A percentile compares a stretch with the other conserved stretches of the same genome.
These are phyloP conservation scores for Acrossocheilus wenchowensis DNA, from an alignment of 2,797 vertebrate genomes.

Conservation along the genomic window DNA sequence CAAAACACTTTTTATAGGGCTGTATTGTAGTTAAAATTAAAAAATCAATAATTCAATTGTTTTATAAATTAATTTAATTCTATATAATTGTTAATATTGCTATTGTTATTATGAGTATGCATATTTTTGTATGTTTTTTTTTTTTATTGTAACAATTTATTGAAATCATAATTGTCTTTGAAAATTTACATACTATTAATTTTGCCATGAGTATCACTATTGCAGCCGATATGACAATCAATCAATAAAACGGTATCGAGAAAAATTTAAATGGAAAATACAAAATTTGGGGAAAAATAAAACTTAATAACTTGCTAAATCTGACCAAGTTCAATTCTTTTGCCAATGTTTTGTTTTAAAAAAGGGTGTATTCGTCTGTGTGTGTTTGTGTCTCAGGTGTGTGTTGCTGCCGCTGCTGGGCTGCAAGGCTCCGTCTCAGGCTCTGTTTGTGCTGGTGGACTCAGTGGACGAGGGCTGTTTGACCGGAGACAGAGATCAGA, in stretches of 20 bases:
- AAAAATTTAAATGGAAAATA: neutral
- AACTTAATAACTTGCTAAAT: neutral
- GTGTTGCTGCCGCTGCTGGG: constrained; percentile 91
- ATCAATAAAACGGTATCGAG: neutral
- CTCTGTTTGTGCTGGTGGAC: constrained; percentile 91
- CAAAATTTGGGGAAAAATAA: neutral
- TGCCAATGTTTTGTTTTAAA: neutral
- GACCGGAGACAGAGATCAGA: constrained; percentile 83
- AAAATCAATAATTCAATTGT: neutral
- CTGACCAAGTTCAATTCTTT: neutral
- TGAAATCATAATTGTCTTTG: neutral
- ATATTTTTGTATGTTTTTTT: neutral
- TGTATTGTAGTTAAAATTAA: neutral
- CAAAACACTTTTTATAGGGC: neutral
- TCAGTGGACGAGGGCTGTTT: constrained; percentile 94
- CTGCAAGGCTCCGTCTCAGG: constrained; percentile 87
- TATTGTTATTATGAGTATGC: neutral
- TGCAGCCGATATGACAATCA: neutral
- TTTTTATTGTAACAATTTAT: neutral
- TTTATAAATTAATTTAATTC: neutral
- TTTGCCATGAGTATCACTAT: neutral
- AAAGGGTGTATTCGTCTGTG: neutral
- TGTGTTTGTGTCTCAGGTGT: constrained; percentile 78
- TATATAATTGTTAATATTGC: neutral
- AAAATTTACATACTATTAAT: neutral